phyloP scores from a whole-genome alignment of 2,113 vertebrate species.

The Gnathonemus longibarbis region DNA sequence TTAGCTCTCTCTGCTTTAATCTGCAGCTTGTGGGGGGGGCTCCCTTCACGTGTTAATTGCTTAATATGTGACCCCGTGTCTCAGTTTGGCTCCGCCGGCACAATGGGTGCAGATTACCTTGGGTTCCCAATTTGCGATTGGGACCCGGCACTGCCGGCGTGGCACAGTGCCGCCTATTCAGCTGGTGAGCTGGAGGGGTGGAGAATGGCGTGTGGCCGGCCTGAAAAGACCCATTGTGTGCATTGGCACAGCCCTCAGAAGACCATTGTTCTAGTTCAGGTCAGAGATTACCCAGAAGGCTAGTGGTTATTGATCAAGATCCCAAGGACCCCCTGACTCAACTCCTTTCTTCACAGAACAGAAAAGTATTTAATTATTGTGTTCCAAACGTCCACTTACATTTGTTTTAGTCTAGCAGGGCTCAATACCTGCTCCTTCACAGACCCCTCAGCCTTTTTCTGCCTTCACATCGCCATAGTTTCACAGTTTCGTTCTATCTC shows the following conservation, averaged over 20 bases:
- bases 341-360: neutral
- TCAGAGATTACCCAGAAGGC: neutral
- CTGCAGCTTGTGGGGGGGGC: neutral
- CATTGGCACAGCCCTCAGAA: neutral
- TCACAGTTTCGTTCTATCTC: neutral
- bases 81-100: neutral
- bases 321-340: neutral
- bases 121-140: neutral
- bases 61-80: slow-evolving; percentile 2
- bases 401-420: neutral
- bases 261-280: neutral
- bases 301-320: neutral
- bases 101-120: slow-evolving; percentile 12
- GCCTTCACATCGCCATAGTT: neutral
- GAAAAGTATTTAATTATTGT: neutral
- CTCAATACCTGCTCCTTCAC: neutral
- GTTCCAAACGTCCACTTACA: neutral
- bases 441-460: neutral
- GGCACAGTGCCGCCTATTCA: neutral
- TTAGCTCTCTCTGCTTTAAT: neutral
- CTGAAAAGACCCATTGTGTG: slow-evolving; percentile 6
- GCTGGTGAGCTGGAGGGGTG: neutral
- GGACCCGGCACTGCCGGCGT: neutral
- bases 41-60: neutral
- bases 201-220: neutral